These are phyloP conservation scores for Acanthiza pusilla DNA, from an alignment of 2,797 vertebrate genomes.

Conservation along the genomic window DNA sequence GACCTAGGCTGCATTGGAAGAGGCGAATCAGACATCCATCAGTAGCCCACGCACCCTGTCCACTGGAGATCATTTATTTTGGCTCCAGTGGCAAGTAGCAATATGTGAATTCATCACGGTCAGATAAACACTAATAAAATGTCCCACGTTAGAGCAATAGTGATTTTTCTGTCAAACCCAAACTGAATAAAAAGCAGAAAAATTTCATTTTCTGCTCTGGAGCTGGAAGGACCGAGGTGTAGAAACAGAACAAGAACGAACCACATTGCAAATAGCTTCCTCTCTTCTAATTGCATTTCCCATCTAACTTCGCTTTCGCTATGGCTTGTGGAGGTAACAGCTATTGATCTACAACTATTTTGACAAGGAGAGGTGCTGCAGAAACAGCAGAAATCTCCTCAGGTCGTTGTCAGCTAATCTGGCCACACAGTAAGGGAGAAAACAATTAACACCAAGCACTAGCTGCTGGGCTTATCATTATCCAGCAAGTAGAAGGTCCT, in stretches of 20 bases:
- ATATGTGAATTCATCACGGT: background rate
- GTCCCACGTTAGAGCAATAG: background rate
- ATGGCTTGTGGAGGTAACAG: slow-evolving; percentile 19
- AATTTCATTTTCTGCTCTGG: slow-evolving; percentile 1
- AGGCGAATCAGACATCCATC: background rate
- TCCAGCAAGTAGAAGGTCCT: slow-evolving; percentile 25
- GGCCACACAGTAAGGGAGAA: slow-evolving; percentile 27
- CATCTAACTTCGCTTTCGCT: background rate
- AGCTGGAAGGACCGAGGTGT: background rate
- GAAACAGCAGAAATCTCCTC: slow-evolving; percentile 58
- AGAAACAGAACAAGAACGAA: background rate
- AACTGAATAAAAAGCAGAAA: slow-evolving; percentile 8
- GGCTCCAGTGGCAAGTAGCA: background rate
- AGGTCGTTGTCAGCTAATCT: slow-evolving; percentile 59
- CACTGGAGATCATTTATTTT: slow-evolving; percentile 1
- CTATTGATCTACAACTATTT: slow-evolving; percentile 55
- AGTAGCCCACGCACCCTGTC: background rate
- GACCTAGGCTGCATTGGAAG: background rate
- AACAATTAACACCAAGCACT: slow-evolving; percentile 54
- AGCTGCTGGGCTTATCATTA: slow-evolving; percentile 39
- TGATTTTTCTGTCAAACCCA: slow-evolving; percentile 22
- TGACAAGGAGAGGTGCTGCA: slow-evolving; percentile 36
- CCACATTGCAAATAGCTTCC: slow-evolving; percentile 6
- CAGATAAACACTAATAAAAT: slow-evolving; percentile 39
- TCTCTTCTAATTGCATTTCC: slow-evolving; percentile 42